These are phyloP conservation scores for Leucoraja erinaceus DNA, from an alignment of 2,113 vertebrate genomes.

Conservation along the genomic window DNA sequence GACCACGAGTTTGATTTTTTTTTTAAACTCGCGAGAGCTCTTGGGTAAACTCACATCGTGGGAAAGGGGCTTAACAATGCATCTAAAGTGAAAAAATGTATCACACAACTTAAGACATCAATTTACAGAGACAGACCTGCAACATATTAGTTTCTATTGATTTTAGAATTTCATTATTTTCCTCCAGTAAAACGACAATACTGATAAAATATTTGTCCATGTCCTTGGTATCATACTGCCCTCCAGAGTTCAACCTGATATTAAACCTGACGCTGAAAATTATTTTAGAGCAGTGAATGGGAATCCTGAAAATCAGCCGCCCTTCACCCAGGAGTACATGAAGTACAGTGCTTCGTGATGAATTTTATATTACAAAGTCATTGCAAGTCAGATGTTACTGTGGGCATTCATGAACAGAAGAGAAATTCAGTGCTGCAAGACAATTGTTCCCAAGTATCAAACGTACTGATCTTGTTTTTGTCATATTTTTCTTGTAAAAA, in stretches of 20 bases:
- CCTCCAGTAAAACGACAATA: neutral
- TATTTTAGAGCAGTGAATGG: neutral
- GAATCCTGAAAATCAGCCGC: neutral
- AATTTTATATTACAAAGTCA: neutral
- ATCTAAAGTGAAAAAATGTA: too few relatives aligned
- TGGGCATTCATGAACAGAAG: neutral
- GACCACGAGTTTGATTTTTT: too few relatives aligned
- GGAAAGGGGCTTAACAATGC: too few relatives aligned
- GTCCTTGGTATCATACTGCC: slow-evolving; percentile 1
- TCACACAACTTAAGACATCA: neutral
- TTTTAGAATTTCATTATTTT: neutral
- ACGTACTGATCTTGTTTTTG: neutral
- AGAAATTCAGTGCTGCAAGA: neutral
- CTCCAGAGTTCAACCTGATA: neutral
- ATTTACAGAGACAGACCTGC: neutral
- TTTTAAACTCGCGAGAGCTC: too few relatives aligned
- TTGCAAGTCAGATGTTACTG: neutral
- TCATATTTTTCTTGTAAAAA: neutral
- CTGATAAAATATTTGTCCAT: neutral
- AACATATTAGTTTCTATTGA: neutral
- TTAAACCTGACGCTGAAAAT: neutral
- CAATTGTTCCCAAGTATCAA: neutral
- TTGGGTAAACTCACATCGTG: too few relatives aligned
- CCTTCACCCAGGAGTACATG: neutral
- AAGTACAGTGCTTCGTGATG: neutral